Evolutionary conservation across 2,113 vertebrate species (phyloP).

Genomic region (Columbina picui): DNA sequence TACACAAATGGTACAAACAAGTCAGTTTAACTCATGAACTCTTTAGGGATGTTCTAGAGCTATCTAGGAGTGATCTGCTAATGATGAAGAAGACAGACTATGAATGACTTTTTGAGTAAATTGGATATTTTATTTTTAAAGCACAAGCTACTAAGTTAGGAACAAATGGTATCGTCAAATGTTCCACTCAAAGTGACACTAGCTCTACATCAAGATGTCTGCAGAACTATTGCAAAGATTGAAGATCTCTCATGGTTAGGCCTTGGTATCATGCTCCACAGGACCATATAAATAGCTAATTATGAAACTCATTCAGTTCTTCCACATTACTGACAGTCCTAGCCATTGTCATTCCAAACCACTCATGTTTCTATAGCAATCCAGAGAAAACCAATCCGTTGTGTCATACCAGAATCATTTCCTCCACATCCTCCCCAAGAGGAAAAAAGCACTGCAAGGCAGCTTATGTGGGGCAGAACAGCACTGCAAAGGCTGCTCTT

Average conservation of each 20-base stretch:
- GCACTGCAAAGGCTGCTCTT: background rate
- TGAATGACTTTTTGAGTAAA: background rate
- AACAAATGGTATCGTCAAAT: background rate
- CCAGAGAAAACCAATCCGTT: background rate
- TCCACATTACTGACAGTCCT: background rate
- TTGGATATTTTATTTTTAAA: background rate
- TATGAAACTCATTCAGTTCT: background rate
- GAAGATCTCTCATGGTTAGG: background rate
- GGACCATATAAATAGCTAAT: background rate
- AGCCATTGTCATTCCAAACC: background rate
- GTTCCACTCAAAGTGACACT: background rate
- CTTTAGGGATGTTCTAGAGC: background rate
- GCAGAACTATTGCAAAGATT: background rate
- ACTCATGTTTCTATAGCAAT: constrained; percentile 62
- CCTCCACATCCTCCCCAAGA: background rate
- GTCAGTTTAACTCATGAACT: background rate
- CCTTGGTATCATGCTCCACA: background rate
- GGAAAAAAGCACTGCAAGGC: background rate
- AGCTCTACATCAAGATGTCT: background rate
- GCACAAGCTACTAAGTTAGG: background rate
- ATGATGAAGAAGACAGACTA: background rate
- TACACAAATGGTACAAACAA: background rate
- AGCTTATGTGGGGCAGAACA: background rate
- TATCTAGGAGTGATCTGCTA: background rate
- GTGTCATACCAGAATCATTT: constrained; percentile 24